Percentiles rank a stretch among this genome's conserved stretches.
phyloP scores from a whole-genome alignment of 2,797 vertebrate species.

The Hipposideros larvatus region DNA sequence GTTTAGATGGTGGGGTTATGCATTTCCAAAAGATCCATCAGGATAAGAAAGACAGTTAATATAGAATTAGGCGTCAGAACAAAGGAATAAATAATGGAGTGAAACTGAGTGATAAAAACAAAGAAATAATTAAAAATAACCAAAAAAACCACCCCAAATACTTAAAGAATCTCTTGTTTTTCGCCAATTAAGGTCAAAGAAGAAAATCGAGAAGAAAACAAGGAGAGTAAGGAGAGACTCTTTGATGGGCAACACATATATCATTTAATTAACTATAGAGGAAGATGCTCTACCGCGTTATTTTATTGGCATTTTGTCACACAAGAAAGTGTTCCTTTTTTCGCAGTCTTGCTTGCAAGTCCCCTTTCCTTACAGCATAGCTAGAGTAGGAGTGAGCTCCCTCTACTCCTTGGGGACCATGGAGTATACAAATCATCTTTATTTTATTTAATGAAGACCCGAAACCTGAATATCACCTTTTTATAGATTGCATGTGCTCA shows the following conservation, averaged over 20 bases:
- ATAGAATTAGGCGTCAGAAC: neutral
- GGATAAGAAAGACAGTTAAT: neutral
- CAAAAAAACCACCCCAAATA: neutral
- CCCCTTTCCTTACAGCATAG: neutral
- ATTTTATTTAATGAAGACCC: conserved; percentile 80
- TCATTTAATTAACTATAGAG: neutral
- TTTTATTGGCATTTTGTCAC: neutral
- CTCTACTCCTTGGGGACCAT: neutral
- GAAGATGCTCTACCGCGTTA: neutral
- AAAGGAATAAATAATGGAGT: neutral
- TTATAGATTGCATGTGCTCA: conserved; percentile 59
- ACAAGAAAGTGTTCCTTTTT: neutral
- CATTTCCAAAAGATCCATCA: neutral
- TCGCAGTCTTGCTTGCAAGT: neutral
- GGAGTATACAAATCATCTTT: conserved; percentile 38
- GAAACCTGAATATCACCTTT: conserved; percentile 75
- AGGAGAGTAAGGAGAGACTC: neutral
- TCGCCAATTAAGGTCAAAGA: neutral
- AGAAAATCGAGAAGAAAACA: conserved; percentile 5
- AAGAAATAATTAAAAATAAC: neutral
- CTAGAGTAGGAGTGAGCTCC: neutral
- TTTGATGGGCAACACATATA: neutral
- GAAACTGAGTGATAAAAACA: conserved; percentile 11
- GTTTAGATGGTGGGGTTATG: neutral
- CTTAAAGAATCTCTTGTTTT: neutral